These are phyloP conservation scores for Rattus rattus DNA, from an alignment of 2,113 vertebrate species.

Conservation along the genomic window DNA sequence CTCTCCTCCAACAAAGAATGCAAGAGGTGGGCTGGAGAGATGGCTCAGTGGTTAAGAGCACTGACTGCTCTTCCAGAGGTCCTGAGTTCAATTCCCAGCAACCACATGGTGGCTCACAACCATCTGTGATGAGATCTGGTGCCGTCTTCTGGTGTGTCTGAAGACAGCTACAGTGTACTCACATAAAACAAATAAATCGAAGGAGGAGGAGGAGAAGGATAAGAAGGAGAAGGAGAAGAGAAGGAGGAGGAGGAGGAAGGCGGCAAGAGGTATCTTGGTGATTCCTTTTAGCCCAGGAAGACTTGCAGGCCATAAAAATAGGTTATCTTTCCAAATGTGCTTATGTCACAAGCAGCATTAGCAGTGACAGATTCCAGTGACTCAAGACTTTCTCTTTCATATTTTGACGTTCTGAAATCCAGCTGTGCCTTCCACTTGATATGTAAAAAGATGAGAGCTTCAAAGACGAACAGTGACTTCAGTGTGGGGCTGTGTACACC, in stretches of 20 bases:
- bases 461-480: neutral
- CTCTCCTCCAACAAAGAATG: neutral
- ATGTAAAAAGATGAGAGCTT: neutral
- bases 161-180: too few species aligned
- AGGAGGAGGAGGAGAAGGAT: too few species aligned
- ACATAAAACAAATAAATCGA: too few species aligned
- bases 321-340: neutral
- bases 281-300: neutral
- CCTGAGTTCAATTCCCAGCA: too few species aligned
- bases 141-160: too few species aligned
- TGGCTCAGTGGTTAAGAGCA: too few species aligned
- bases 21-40: too few species aligned
- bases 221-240: too few species aligned
- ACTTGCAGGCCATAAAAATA: neutral
- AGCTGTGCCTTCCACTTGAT: neutral
- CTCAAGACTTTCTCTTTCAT: neutral
- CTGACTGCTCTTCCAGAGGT: too few species aligned
- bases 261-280: neutral
- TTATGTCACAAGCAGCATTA: neutral
- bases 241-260: too few species aligned
- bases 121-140: too few species aligned
- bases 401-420: slow-evolving; percentile 36
- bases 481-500: neutral
- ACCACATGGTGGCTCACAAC: too few species aligned
- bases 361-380: neutral